Conservation (phyloP, 1,140 invertebrate genomes). For the Cephus cinctus region DNA sequence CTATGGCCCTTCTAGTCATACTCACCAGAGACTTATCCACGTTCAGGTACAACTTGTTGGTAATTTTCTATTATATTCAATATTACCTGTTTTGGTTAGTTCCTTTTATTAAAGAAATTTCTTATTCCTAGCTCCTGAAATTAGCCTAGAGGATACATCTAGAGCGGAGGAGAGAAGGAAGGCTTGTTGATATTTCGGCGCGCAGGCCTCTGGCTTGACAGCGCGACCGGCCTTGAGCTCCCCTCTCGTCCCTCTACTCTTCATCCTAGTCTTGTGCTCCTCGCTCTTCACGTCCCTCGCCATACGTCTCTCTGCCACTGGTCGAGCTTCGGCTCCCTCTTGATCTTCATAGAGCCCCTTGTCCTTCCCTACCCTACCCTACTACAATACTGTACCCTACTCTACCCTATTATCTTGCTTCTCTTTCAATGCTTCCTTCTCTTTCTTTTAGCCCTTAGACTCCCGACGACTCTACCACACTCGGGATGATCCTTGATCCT, state of each 20-base stretch:
- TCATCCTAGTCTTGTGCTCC: conserved; percentile 24
- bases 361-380: too few species aligned
- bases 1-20: too few species aligned
- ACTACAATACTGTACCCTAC: too few species aligned
- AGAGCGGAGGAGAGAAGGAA: conserved; percentile 18
- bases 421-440: too few species aligned
- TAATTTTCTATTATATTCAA: neutral
- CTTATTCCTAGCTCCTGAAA: neutral
- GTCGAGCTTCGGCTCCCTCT: too few species aligned
- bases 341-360: too few species aligned
- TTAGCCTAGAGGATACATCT: neutral
- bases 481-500: too few species aligned
- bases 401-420: too few species aligned
- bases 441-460: too few species aligned
- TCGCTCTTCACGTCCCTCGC: conserved; percentile 11
- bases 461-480: too few species aligned
- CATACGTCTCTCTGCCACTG: conserved; percentile 19
- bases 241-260: conserved; percentile 18
- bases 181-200: conserved; percentile 50
- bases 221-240: conserved; percentile 50
- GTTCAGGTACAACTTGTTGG: neutral
- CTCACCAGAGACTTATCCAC: too few species aligned
- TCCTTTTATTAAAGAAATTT: neutral
- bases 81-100: neutral
- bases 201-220: conserved; percentile 43